These are phyloP conservation scores for Microplitis deprimator DNA, from an alignment of 2,888 invertebrate species.

Conservation along the genomic window DNA sequence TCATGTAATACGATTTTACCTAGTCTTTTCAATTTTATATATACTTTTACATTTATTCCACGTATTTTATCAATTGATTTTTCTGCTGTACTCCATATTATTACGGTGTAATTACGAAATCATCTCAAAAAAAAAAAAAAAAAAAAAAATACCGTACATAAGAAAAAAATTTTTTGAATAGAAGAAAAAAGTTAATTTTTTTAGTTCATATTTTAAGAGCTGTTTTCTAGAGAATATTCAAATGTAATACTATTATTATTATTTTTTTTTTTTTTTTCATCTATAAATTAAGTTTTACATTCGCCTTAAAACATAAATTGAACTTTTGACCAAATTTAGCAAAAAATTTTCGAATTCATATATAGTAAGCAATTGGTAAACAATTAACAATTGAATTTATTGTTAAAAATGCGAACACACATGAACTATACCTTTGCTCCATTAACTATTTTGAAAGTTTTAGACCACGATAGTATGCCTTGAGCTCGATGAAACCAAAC, in stretches of 20 bases:
- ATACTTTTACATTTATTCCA: slow-evolving; percentile 1
- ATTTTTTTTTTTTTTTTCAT: no score
- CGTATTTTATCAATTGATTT: slow-evolving; percentile 24
- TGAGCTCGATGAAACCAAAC: slow-evolving; percentile 32
- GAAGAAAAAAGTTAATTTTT: no score
- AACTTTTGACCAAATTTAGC: not conserved
- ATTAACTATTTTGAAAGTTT: slow-evolving; percentile 13
- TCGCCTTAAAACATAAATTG: no score
- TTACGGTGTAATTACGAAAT: no score
- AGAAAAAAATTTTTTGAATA: no score
- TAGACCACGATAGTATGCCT: not conserved
- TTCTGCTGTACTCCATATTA: slow-evolving; percentile 13
- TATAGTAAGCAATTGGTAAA: not conserved
- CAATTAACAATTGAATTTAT: not conserved
- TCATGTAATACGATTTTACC: slow-evolving; percentile 7
- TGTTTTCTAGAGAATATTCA: no score
- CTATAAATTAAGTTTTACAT: no score
- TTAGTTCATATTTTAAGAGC: no score
- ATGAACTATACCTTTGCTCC: not conserved
- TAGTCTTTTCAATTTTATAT: slow-evolving; percentile 10
- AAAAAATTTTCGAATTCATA: not conserved
- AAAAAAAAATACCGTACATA: no score
- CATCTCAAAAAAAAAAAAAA: no score
- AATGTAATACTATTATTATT: no score
- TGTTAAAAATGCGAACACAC: slow-evolving; percentile 1